Conservation (phyloP, 64 coral and sea anemone species). For the Pocillopora verrucosa region DNA sequence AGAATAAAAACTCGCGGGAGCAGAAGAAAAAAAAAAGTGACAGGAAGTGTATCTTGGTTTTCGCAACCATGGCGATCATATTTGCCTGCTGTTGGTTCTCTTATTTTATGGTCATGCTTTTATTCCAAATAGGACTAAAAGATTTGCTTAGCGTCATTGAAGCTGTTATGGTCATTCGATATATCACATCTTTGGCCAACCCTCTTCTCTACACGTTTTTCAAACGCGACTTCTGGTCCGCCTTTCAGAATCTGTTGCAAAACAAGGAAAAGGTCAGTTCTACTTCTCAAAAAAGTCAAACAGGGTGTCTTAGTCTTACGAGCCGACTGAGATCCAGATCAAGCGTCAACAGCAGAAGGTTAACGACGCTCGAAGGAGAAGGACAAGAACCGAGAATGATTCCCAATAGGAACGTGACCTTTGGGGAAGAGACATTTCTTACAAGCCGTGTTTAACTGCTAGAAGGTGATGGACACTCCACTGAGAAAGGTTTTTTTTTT, state of each 20-base stretch:
- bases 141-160: no score
- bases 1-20: no score
- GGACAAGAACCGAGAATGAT: neutral
- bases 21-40: conserved; percentile 12
- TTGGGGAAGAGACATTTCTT: neutral
- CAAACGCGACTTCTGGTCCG: conserved; percentile 23
- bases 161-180: no score
- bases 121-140: no score
- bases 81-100: conserved; percentile 46
- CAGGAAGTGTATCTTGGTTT: conserved; percentile 43
- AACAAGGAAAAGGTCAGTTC: neutral
- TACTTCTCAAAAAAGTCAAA: neutral
- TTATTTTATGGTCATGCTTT: no score
- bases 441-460: no score
- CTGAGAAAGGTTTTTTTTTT: no score
- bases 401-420: neutral
- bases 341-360: neutral
- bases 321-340: neutral
- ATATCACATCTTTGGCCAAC: no score
- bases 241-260: neutral
- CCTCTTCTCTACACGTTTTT: conserved; percentile 39
- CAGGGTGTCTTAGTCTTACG: neutral
- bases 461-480: no score
- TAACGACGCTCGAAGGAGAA: neutral
- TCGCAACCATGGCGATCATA: conserved; percentile 46